Base-by-base conservation (phyloP, 1,140 invertebrate genomes). In the Neodiprion fabricii region DNA sequence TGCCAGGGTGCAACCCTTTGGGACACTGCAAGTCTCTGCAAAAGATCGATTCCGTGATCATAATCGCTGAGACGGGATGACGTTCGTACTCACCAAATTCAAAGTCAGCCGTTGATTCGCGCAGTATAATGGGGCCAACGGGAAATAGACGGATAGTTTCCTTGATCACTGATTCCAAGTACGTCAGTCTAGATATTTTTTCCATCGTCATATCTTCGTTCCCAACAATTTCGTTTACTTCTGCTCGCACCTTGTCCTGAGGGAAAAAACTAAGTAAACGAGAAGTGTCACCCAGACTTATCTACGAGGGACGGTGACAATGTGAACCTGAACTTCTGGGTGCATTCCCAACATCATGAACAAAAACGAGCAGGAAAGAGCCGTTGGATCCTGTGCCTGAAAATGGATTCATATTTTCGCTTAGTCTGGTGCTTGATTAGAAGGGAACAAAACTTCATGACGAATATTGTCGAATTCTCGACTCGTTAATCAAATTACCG, bases 361-460 rank as follows among this genome's bases (percentile, higher is more conserved):
- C 48, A 86, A 74, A 69, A 85, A 89, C 4, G 86, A 88, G 9
- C 85, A 75, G 23, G 89, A 89, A 47, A 89, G 85, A 7, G 85
- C 86, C 8, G 86, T 83, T 14, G 94, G 94, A 82, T 95, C 94
- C 85, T 95, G 94, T 72, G 93, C 93, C 92, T 93, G 87, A 77
- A 91, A 72, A 67, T 48, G 50, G 53, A 21, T 21, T 21, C 17
- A 21, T 21, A 21, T 21, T 21, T 21, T 21, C 17, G 17, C 17
- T 21, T 21, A 21, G 17, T 21, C 17, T 21, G 17, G 17, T 21
- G 17, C 17, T 21, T 21, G 17, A 21, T 21, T 21, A 21, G 17
- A 21, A 21, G 17, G 0, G 17, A 21, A 21, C 0, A 1, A 21
- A 21, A 21, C 17, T 21, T 21, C 0, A 21, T 21, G 17, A 21